These are phyloP conservation scores for Smithornis capensis DNA, from an alignment of 2,113 vertebrate genomes.

Conservation along the genomic window DNA sequence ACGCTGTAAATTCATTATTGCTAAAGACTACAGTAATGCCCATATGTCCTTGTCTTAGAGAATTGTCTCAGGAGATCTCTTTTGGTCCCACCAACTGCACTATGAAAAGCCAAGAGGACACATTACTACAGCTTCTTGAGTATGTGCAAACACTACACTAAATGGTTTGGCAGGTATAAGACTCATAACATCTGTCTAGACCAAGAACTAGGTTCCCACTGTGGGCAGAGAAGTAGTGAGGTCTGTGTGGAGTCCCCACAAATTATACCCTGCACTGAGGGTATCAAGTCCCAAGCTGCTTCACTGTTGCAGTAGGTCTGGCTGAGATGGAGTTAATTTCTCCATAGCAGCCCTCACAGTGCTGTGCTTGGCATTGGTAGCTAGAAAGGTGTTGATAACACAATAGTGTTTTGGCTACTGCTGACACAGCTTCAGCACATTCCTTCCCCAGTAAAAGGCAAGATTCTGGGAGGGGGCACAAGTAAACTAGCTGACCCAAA, in stretches of 20 bases:
- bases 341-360: too few relatives aligned
- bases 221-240: not conserved
- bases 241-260: not conserved
- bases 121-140: not conserved
- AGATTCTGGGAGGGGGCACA: too few relatives aligned
- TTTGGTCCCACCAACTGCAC: rapidly evolving
- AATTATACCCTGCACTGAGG: not conserved
- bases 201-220: not conserved
- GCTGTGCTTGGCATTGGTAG: too few relatives aligned
- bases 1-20: rapidly evolving
- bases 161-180: not conserved
- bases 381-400: too few relatives aligned
- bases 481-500: too few relatives aligned
- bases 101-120: rapidly evolving
- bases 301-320: not conserved
- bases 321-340: too few relatives aligned
- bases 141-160: not conserved
- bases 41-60: not conserved
- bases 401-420: too few relatives aligned
- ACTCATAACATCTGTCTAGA: not conserved
- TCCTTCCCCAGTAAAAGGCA: too few relatives aligned
- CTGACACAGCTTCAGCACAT: too few relatives aligned
- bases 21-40: not conserved
- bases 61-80: not conserved
- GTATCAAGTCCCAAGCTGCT: rapidly evolving